Conservation (phyloP, 2,113 vertebrate genomes). For the Phoenicopterus ruber region DNA sequence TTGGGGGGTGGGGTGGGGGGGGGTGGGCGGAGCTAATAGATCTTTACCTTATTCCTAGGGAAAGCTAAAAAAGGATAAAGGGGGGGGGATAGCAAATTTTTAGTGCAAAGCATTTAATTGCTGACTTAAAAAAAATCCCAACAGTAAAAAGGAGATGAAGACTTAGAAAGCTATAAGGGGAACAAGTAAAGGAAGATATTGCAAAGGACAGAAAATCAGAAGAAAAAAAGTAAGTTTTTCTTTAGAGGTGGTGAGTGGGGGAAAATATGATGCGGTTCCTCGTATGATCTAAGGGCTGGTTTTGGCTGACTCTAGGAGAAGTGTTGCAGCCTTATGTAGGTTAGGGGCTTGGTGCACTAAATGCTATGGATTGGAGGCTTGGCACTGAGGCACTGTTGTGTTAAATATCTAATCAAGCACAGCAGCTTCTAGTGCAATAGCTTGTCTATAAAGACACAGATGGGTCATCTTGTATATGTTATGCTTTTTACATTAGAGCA, state of each 20-base stretch:
- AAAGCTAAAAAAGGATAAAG: neutral
- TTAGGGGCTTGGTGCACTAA: rapidly evolving
- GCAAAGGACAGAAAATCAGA: rapidly evolving
- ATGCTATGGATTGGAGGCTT: neutral
- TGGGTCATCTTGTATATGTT: neutral
- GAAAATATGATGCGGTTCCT: neutral
- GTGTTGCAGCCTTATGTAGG: rapidly evolving
- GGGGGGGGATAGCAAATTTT: rapidly evolving
- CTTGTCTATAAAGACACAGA: neutral
- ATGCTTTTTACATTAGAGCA: neutral
- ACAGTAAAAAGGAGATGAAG: no score
- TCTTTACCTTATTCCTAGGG: rapidly evolving
- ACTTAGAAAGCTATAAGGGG: rapidly evolving
- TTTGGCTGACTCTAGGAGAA: rapidly evolving
- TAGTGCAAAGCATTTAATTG: rapidly evolving
- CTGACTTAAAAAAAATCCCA: rapidly evolving
- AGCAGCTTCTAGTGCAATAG: neutral
- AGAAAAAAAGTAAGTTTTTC: rapidly evolving
- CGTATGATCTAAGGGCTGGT: no score
- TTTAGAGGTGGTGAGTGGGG: no score
- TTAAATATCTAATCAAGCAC: no score
- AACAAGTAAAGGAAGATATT: neutral
- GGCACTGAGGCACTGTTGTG: neutral
- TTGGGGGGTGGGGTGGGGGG: no score
- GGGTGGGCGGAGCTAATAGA: no score